Evolutionary conservation across 2,888 invertebrate genomes (phyloP).

Genomic region (Conus canariensis): DNA sequence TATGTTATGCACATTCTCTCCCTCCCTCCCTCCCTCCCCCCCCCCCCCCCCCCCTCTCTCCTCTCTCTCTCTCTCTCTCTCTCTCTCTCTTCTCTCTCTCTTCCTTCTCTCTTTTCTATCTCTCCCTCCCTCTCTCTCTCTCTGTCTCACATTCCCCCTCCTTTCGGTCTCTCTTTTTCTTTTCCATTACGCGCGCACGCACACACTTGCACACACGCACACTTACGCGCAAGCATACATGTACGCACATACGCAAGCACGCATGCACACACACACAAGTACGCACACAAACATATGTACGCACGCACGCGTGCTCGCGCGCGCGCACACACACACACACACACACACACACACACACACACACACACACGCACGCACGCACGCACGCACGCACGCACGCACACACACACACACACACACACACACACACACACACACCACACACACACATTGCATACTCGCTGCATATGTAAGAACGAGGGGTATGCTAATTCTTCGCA

Average conservation of each 20-base stretch:
- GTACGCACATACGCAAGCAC: background rate
- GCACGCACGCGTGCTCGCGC: background rate
- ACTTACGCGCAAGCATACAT: background rate
- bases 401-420: slow-evolving; percentile 17
- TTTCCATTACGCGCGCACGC: too few relatives aligned
- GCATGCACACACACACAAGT: background rate
- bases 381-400: background rate
- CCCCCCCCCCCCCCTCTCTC: background rate
- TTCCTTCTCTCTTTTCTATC: background rate
- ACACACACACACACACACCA: slow-evolving; percentile 20
- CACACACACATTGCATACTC: too few relatives aligned
- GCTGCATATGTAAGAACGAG: too few relatives aligned
- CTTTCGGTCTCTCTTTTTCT: too few relatives aligned
- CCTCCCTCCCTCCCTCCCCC: background rate
- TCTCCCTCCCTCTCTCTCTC: background rate
- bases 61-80: too few relatives aligned
- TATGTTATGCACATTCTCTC: background rate
- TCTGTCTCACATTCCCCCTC: background rate
- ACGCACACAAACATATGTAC: too few relatives aligned
- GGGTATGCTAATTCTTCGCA: too few relatives aligned
- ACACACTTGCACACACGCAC: background rate
- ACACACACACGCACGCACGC: background rate
- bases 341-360: background rate
- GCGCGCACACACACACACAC: background rate
- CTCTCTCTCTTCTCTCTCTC: too few relatives aligned